Conservation (phyloP, 2,888 invertebrate genomes). For the Noctua janthina region DNA sequence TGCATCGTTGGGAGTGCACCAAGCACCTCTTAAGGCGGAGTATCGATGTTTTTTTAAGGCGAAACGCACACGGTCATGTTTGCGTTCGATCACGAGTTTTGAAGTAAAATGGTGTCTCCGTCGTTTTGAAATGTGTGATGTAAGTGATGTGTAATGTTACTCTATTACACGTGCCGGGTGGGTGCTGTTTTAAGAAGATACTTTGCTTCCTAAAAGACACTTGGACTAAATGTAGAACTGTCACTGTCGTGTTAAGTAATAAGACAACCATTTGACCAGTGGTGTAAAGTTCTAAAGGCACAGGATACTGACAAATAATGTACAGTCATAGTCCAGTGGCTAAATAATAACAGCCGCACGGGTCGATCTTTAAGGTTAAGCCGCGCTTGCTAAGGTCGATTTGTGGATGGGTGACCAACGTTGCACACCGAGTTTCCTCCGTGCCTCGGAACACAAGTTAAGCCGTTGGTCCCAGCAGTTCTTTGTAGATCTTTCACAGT, state of each 20-base stretch:
- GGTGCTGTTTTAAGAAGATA: background rate
- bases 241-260: background rate
- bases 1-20: conserved; percentile 74
- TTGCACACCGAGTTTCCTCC: no score
- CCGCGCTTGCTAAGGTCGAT: no score
- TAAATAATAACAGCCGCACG: no score
- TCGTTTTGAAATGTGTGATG: conserved; percentile 57
- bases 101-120: conserved; percentile 54
- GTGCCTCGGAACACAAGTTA: no score
- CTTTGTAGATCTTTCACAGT: no score
- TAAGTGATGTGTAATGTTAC: conserved; percentile 44
- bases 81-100: conserved; percentile 78
- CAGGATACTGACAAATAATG: no score
- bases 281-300: background rate
- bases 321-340: background rate
- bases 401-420: no score
- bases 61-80: conserved; percentile 77
- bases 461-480: no score
- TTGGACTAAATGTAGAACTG: background rate
- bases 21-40: conserved; percentile 67
- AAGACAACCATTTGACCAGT: background rate
- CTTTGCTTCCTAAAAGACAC: background rate
- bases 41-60: conserved; percentile 78
- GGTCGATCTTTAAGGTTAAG: no score
- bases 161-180: conserved; percentile 7